A percentile compares a stretch with the other conserved stretches of the same genome.
phyloP scores from a whole-genome alignment of 2,113 vertebrate genomes.

The Dasyprocta punctata region DNA sequence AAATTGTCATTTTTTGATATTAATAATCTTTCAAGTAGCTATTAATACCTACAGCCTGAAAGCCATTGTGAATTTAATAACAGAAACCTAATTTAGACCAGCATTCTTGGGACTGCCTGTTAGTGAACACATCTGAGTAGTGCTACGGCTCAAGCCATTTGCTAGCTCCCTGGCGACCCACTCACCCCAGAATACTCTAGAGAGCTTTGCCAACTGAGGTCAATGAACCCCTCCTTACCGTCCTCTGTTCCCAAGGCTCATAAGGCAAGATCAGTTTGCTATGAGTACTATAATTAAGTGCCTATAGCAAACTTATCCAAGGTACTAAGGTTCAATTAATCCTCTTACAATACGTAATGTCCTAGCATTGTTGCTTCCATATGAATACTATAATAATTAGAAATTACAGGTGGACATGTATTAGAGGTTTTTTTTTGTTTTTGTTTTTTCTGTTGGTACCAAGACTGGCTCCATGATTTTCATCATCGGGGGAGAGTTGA shows the following conservation, averaged over 20 bases:
- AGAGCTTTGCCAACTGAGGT: background rate
- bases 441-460: background rate
- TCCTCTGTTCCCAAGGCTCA: background rate
- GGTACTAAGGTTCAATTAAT: background rate
- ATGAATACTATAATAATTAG: background rate
- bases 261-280: background rate
- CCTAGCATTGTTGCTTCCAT: background rate
- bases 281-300: background rate
- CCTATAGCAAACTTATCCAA: background rate
- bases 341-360: background rate
- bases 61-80: constrained; percentile 48
- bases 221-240: background rate
- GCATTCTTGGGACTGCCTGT: background rate
- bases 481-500: background rate
- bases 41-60: constrained; percentile 53
- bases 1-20: constrained; percentile 59
- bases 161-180: accelerated
- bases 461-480: constrained; percentile 5
- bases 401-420: background rate
- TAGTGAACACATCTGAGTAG: background rate
- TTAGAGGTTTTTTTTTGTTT: no score
- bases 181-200: background rate
- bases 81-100: constrained; percentile 24
- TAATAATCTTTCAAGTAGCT: constrained; percentile 44
- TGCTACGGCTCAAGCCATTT: background rate